Base-by-base conservation (phyloP, 2,888 invertebrate genomes). In the Xestia rhomboidea region DNA sequence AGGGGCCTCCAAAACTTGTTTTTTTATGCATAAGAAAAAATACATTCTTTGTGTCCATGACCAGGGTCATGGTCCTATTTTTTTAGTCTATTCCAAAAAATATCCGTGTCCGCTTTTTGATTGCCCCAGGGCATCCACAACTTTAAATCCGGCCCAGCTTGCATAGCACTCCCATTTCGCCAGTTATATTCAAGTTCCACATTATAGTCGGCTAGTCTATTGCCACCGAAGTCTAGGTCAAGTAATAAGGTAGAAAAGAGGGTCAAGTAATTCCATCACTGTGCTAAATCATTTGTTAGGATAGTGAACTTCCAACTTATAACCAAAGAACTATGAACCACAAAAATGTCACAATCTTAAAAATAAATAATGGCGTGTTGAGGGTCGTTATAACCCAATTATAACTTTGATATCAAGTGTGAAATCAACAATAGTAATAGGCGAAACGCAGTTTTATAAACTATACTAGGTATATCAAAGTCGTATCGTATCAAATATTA, bases 371-470 rank as follows among this genome's bases (percentile, higher is more conserved):
- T 74, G 57, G 68, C 71, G 70, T 60, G 68, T 54, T 41, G 34
- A n/a, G 44, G 27, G 13, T 79, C 73, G 68, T 80, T 83, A 76
- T 34, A 79, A 71, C 60, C 11, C 62, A 73, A 80, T 83, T 71
- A 80, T 73, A n/a, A 57, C 30, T 74, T 44, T n/a, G 63, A 67
- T 75, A 84, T 34, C 21, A 60, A 81, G 66, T 69, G 44, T 77
- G 68, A 84, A 83, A 83, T 83, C 66, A 57, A 57, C 11, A 54
- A 54, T 54, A 54, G 54, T n/a, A n/a, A 54, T 54, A 54, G 5
- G 51, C 24, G 51, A 51, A 54, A n/a, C 54, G n/a, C 24, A 54
- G 54, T n/a, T n/a, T 41, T 60, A 24, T 41, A 44, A 34, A 67
- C 21, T 67, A 57, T 18, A 62, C 38, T 69, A 24, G 2, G 57